phyloP scores from a whole-genome alignment of 2,113 vertebrate species.

The Zootoca vivipara region DNA sequence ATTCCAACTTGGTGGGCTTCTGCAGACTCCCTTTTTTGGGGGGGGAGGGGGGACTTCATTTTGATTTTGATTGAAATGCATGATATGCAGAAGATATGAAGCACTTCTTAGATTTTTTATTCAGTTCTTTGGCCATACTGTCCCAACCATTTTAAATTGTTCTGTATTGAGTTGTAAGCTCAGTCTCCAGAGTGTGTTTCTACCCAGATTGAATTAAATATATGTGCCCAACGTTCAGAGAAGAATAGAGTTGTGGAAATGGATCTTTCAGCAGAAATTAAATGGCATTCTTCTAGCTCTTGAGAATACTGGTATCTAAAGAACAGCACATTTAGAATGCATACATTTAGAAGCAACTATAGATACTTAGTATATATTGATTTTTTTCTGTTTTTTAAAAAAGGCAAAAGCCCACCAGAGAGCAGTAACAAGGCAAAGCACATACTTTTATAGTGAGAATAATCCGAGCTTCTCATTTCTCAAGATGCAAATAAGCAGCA shows the following conservation, averaged over 20 bases:
- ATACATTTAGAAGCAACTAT: background rate
- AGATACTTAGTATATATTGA: background rate
- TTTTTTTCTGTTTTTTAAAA: background rate
- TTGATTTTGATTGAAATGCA: background rate
- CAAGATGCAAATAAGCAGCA: background rate
- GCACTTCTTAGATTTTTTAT: background rate
- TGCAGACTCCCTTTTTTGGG: background rate
- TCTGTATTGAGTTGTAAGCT: background rate
- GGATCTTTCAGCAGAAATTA: background rate
- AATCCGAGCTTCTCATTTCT: background rate
- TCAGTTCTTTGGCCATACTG: background rate
- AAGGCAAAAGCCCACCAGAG: background rate
- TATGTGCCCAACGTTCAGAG: background rate
- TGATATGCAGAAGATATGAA: background rate
- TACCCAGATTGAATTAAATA: background rate
- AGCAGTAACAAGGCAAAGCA: conserved; percentile 4
- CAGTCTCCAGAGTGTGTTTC: background rate
- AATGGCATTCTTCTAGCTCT: background rate
- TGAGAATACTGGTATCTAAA: background rate
- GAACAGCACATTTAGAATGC: background rate
- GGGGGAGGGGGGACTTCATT: background rate
- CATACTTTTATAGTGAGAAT: background rate
- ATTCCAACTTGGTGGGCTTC: background rate
- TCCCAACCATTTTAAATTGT: background rate
- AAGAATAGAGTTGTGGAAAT: background rate